Evolutionary conservation across 2,888 invertebrate species (phyloP).

Genomic region (Machimus atricapillus): DNA sequence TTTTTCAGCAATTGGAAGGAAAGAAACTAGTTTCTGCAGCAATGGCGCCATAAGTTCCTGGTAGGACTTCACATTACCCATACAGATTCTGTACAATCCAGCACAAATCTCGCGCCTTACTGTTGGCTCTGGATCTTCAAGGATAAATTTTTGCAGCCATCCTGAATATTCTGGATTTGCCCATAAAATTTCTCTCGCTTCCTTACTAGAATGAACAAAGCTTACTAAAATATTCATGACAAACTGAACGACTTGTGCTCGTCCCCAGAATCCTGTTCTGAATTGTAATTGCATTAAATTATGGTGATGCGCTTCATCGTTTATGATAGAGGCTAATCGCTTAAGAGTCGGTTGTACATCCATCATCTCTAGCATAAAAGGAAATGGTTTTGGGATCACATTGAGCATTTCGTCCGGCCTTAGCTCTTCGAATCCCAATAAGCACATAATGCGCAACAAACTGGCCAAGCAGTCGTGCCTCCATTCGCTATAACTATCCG

Average conservation of each 20-base stretch:
- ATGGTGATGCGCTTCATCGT: slow-evolving; percentile 77
- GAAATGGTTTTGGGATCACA: slow-evolving; percentile 69
- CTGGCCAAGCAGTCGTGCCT: slow-evolving; percentile 92
- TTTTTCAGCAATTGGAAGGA: slow-evolving; percentile 83
- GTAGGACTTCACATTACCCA: slow-evolving; percentile 68
- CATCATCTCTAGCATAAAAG: slow-evolving; percentile 78
- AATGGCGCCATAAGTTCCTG: slow-evolving; percentile 77
- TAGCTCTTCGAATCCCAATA: slow-evolving; percentile 76
- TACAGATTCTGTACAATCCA: slow-evolving; percentile 86
- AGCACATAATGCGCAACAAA: slow-evolving; percentile 82
- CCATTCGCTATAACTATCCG: slow-evolving; percentile 73
- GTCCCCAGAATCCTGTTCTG: slow-evolving; percentile 91
- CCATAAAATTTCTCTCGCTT: slow-evolving; percentile 78
- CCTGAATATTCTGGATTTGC: slow-evolving; percentile 75
- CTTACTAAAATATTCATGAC: slow-evolving; percentile 91
- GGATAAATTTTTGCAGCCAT: slow-evolving; percentile 84
- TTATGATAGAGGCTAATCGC: slow-evolving; percentile 83
- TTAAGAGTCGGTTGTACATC: slow-evolving; percentile 83
- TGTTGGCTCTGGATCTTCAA: slow-evolving; percentile 92
- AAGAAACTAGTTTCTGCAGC: slow-evolving; percentile 79
- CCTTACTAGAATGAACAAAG: slow-evolving; percentile 87
- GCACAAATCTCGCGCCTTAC: slow-evolving; percentile 91
- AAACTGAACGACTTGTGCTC: slow-evolving; percentile 91
- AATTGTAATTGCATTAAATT: slow-evolving; percentile 72
- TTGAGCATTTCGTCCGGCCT: slow-evolving; percentile 65